phyloP scores from a whole-genome alignment of 2,113 vertebrate genomes.

The Zapus hudsonius region DNA sequence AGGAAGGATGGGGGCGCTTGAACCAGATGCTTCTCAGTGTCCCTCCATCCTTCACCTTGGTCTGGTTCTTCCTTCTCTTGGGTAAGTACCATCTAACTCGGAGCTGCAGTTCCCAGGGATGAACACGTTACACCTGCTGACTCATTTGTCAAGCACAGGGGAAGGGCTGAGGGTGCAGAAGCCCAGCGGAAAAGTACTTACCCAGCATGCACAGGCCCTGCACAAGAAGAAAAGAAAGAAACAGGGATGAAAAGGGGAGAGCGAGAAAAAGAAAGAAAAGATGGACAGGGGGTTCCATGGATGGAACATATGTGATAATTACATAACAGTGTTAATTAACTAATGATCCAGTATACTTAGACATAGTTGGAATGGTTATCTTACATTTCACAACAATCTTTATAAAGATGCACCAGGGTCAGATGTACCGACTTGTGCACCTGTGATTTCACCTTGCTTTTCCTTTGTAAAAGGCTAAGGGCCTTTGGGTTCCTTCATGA shows the following conservation, averaged over 20 bases:
- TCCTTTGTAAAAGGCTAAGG: not conserved
- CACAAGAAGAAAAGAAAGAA: not conserved
- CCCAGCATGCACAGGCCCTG: not conserved
- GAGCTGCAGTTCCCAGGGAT: not conserved
- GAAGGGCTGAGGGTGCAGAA: not conserved
- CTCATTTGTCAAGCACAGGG: not conserved
- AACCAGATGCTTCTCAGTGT: not conserved
- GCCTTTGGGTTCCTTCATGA: not conserved
- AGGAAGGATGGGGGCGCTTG: no score
- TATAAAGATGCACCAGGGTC: not conserved
- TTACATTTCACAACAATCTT: no score
- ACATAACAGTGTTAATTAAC: not conserved
- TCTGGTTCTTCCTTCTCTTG: not conserved
- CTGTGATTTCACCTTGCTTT: not conserved
- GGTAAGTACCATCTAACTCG: not conserved
- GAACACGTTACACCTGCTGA: accelerated
- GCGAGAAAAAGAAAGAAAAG: not conserved
- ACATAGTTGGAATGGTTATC: no score
- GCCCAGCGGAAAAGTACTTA: not conserved
- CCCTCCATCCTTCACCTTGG: not conserved
- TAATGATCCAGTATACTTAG: not conserved
- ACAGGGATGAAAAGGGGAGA: not conserved
- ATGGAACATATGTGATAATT: no score
- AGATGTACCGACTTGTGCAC: not conserved
- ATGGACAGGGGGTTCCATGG: not conserved